Base-by-base conservation (phyloP, 2,113 vertebrate species). In the Amazona guildingii region DNA sequence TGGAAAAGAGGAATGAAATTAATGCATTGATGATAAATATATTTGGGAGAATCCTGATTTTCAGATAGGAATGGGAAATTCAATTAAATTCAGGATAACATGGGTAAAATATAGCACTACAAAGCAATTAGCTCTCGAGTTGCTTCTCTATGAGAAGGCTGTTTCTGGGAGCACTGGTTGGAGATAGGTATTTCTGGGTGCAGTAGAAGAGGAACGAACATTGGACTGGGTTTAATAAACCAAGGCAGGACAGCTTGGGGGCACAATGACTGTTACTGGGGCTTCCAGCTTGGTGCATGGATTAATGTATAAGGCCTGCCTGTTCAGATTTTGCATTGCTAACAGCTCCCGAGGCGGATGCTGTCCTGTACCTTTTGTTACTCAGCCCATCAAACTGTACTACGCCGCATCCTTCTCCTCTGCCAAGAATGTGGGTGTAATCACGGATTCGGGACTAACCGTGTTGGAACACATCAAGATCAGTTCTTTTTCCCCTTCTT, bases 361-460 rank as follows among this genome's bases (percentile, higher is more conserved):
- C 66, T 92, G 7, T 89, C 80, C 96, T 69, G 52, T 13, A 23
- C 83, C 39, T 76, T 72, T 28, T 73, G 66, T 76, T 92, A 23
- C 77, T 49, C 44, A 85, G 84, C 83, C 57, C 88, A 29, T 66
- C 92, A 55, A 35, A 54, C 49, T 80, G 86, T 83, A 79, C 83
- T 86, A 59, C 86, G 33, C 66, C 3, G 11, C 77, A 59, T 85
- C 94, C 39, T 66, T 78, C 91, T 89, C 37, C 57, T 62, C 57
- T 96, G 92, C 94, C 96, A 96, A 51, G 94, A 92, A 94, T 48
- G 92, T 92, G 95, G 92, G 88, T 62, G 91, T 79, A 95, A 96
- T 68, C 88, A 17, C 61, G 44, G 59, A 35, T 73, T 85, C 81
- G 23, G 83, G 70, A 49, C 83, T 92, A 76, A 77, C 88, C 83